Base-by-base conservation (phyloP, 2,113 vertebrate species). In the Poecile atricapillus region DNA sequence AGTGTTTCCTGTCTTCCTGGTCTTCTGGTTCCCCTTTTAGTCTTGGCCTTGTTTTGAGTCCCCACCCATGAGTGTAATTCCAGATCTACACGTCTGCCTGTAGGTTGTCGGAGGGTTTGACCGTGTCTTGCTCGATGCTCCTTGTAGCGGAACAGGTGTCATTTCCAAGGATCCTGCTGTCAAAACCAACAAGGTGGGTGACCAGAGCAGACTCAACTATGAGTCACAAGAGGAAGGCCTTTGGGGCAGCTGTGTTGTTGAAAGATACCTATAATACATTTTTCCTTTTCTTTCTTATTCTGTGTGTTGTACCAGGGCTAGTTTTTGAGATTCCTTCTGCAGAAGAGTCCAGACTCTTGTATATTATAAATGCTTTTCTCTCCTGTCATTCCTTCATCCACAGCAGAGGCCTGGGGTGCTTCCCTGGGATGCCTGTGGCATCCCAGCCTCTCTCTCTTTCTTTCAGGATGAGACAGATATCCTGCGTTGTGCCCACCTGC, bases 151-250 rank as follows among this genome's bases (percentile, higher is more conserved):
- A 79, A 99, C 99, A 9, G 99, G 99, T 0, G 96, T 99, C 82
- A 99, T 99, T 65, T 98, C 99, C 63, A 99, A 99, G 98, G 99
- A 99, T 96, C 99, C 99, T 33, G 98, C 98, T 33, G 99, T 99
- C 81, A 99, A 99, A 98, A 99, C 99, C 18, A 99, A 98, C 86
- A 99, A 99, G 98, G 99, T 99, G 95, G 94, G 93, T 68, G 58
- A 41, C 16, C 8, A 23, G 35, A 63, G 30, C 43, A 46, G 15
- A 19, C 44, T 91, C 2, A 5, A 11, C 22, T 31, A 23, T 15
- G 28, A 46, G 10, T 76, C 13, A 1, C 1, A 3, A 73, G 52
- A 83, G 52, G 27, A 70, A 37, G 30, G 47, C 47, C 35, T 80
- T 86, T 0, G 3, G 37, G 58, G 31, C 39, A 56, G 25, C 39